Conservation (phyloP, 1,140 invertebrate species). For the Linepithema humile region DNA sequence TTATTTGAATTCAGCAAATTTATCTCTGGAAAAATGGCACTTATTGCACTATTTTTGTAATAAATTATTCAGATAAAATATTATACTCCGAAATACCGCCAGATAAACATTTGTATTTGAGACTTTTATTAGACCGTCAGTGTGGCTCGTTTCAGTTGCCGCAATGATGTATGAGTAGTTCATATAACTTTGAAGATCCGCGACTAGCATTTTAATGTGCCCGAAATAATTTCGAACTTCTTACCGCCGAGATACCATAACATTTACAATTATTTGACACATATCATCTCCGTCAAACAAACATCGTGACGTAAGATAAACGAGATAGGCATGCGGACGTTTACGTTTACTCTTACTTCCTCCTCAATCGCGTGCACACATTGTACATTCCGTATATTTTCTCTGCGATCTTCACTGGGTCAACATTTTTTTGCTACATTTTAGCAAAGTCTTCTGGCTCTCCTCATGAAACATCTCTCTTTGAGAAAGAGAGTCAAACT, state of each 20-base stretch:
- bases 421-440: neutral
- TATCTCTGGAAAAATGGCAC: neutral
- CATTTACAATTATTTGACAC: conserved; percentile 50
- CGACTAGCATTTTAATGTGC: conserved; percentile 19
- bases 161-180: neutral
- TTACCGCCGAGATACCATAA: neutral
- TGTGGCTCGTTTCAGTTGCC: neutral
- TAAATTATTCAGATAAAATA: neutral
- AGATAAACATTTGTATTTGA: neutral
- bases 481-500: too few species aligned
- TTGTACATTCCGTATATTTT: conserved; percentile 43
- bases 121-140: conserved; percentile 23
- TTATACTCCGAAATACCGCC: neutral
- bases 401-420: conserved; percentile 19
- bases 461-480: neutral
- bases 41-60: neutral
- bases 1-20: neutral
- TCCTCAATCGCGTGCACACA: conserved; percentile 20
- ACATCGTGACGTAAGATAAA: conserved; percentile 30
- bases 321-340: conserved; percentile 4
- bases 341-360: neutral
- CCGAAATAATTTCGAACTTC: conserved; percentile 15
- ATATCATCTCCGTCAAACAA: conserved; percentile 38
- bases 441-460: neutral
- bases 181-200: neutral